phyloP scores from a whole-genome alignment of 2,888 invertebrate species.

The Leptarthrus brevirostris region DNA sequence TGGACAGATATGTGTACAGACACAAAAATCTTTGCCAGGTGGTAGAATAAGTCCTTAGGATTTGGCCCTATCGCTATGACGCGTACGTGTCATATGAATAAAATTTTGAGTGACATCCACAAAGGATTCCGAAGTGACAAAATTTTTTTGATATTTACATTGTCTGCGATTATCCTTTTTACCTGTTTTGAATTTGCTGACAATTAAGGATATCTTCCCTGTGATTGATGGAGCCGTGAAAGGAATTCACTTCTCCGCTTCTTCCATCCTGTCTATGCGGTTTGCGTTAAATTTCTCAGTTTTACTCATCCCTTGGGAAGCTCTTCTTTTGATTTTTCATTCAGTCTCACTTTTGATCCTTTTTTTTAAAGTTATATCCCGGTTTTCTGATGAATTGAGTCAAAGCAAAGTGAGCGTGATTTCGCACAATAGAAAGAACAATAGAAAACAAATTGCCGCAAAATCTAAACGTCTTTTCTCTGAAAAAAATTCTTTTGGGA shows the following conservation, averaged over 20 bases:
- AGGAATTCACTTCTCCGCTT: constrained; percentile 3
- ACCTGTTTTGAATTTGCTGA: constrained; percentile 53
- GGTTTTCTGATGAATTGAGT: not conserved
- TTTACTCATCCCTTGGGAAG: constrained; percentile 15
- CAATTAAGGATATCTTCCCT: constrained; percentile 53
- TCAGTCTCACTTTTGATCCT: not conserved
- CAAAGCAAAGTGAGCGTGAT: constrained; percentile 49
- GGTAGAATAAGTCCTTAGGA: constrained; percentile 3
- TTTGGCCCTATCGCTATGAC: constrained; percentile 3
- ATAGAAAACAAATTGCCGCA: constrained; percentile 52
- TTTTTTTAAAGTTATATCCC: not conserved
- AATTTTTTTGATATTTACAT: constrained; percentile 39
- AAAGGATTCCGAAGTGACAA: constrained; percentile 51
- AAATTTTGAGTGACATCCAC: constrained; percentile 51
- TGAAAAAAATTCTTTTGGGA: constrained; percentile 15
- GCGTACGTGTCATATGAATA: constrained; percentile 53
- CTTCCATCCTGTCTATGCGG: not conserved
- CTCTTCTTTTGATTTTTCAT: not conserved
- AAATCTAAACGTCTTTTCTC: constrained; percentile 47
- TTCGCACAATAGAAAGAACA: constrained; percentile 47
- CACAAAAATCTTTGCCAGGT: constrained; percentile 34
- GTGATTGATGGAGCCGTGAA: constrained; percentile 49
- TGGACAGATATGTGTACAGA: not conserved
- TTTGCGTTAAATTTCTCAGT: constrained; percentile 7
- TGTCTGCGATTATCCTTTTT: constrained; percentile 47